A percentile compares a stretch with the other conserved stretches of the same genome.
These are phyloP conservation scores for Sympetrum striolatum DNA, from an alignment of 2,888 invertebrate genomes.

Conservation along the genomic window DNA sequence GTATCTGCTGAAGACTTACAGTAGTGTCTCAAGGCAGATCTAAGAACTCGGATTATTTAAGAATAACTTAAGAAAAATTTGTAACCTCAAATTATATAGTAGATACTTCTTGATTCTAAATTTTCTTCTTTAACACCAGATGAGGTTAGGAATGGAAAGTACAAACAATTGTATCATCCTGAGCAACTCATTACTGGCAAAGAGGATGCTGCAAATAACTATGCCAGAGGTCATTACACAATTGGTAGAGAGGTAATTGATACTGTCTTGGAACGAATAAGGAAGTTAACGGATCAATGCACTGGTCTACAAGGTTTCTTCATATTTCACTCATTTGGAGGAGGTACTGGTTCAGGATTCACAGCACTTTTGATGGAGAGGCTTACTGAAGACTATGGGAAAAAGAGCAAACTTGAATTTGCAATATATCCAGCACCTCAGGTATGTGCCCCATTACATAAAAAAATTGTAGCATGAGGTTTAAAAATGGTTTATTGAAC, in stretches of 20 bases:
- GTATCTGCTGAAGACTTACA: too few species aligned
- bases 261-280: neutral
- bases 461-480: neutral
- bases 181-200: conserved; percentile 25
- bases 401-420: conserved; percentile 25
- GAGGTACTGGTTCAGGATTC: conserved; percentile 13
- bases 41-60: neutral
- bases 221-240: conserved; percentile 31
- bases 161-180: conserved; percentile 1
- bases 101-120: neutral
- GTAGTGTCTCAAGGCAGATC: too few species aligned
- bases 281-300: conserved; percentile 27
- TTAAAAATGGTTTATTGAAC: neutral
- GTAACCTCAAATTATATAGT: neutral
- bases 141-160: conserved; percentile 10
- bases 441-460: conserved; percentile 53
- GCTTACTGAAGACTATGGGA: conserved; percentile 15
- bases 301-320: conserved; percentile 22
- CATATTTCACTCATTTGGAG: conserved; percentile 21
- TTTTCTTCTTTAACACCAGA: neutral
- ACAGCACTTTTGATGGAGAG: neutral
- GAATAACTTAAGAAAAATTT: neutral
- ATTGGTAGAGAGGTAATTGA: neutral
- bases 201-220: conserved; percentile 34
- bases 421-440: conserved; percentile 27